Evolutionary conservation across 1,140 invertebrate species (phyloP), one percentile per base, ranked within the genome.

Genomic region (Halyomorpha halys): DNA sequence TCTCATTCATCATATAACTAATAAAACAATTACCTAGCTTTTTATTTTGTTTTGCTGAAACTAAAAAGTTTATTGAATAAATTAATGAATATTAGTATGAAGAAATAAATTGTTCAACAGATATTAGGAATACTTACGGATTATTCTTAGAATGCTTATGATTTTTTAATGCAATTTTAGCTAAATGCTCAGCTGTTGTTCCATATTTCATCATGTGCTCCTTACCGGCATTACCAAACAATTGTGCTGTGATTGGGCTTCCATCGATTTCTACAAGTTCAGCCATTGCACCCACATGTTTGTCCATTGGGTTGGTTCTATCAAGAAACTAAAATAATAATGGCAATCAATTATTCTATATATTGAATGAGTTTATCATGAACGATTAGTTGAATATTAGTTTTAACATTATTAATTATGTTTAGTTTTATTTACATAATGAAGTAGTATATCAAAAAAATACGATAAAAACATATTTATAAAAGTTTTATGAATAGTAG

Each of bases 181-280:
- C 96, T 75, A 98, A 88, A 74, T 98, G 94, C 61, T 93, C 83
- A 21, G 86, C 82, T 68, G 84, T 95, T 0, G 94, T 95, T 25
- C 94, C 94, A 77, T 97, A 97, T 76, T 94, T 96, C 71, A 93
- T 83, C 93, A 98, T 98, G 72, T 99, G 94, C 71, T 99, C 96
- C 59, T 86, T 77, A 11, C 89, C 97, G 67, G 96, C 96, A 77
- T 97, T 96, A 14, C 93, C 95, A 80, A 98, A 98, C 75, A 98
- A 81, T 76, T 98, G 96, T 8, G 93, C 86, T n/a, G 91, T 86
- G 63, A 97, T 81, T 2, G 95, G 95, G 9, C 86, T 83, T 11
- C 80, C 78, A 53, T 86, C 82, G 0, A 97, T 59, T 4, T 91
- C 94, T 59, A 82, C 82, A 15, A 88, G 74, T 56, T 97, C 86